A percentile compares a stretch with the other conserved stretches of the same genome.
Evolutionary conservation across 2,113 vertebrate genomes (phyloP).

Genomic region (Poeciliopsis retropinna): DNA sequence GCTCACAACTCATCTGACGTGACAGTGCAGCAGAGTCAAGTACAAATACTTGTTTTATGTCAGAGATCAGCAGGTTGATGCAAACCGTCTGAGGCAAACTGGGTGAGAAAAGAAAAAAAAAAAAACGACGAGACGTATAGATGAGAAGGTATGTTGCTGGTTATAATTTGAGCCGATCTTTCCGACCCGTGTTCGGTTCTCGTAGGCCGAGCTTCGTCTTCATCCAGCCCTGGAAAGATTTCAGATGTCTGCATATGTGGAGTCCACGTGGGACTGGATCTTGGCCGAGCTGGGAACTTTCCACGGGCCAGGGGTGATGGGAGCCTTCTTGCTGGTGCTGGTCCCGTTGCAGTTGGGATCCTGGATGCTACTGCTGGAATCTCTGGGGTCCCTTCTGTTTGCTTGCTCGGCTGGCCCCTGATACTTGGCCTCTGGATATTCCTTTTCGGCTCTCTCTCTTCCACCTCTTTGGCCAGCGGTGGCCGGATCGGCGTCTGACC

Average conservation of each 20-base stretch:
- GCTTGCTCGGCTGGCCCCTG: conserved; percentile 35
- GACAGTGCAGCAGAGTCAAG: neutral
- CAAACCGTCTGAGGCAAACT: conserved; percentile 61
- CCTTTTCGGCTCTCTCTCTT: conserved; percentile 56
- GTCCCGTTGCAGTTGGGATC: conserved; percentile 73
- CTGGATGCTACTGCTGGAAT: conserved; percentile 69
- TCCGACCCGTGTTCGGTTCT: conserved; percentile 38
- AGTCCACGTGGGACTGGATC: conserved; percentile 76
- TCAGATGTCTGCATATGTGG: conserved; percentile 59
- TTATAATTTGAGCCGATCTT: conserved; percentile 66
- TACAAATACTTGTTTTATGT: conserved; percentile 35
- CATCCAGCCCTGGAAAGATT: neutral
- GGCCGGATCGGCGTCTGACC: conserved; percentile 36
- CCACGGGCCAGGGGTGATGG: conserved; percentile 93
- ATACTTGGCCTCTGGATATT: conserved; percentile 29
- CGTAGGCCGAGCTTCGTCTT: conserved; percentile 42
- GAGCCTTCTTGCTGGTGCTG: conserved; percentile 79
- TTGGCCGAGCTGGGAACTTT: conserved; percentile 87
- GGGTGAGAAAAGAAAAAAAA: conserved; percentile 38
- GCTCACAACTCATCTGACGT: conserved; percentile 11
- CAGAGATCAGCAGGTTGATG: conserved; percentile 36
- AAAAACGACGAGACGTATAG: neutral
- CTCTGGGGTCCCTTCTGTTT: conserved; percentile 64
- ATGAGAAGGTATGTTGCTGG: conserved; percentile 60
- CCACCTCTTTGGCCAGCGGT: conserved; percentile 44